These are phyloP conservation scores for Pristis pectinata DNA, from an alignment of 2,797 vertebrate genomes.

Conservation along the genomic window DNA sequence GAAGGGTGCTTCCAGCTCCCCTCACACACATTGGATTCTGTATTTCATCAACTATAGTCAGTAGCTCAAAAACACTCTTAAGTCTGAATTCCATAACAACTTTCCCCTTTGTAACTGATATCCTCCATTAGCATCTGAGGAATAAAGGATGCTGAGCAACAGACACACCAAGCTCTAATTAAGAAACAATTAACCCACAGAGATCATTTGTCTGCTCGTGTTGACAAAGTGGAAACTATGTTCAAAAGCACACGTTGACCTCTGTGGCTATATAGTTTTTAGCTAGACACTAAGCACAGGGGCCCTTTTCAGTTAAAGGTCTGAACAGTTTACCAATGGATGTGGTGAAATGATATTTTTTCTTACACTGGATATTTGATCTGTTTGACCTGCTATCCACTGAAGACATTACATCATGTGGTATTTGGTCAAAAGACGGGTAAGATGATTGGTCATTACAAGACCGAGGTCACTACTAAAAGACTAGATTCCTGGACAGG, in stretches of 20 bases:
- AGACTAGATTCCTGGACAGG: too few species aligned
- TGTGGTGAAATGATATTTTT: not conserved
- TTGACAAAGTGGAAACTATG: slow-evolving; percentile 38
- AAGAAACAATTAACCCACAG: slow-evolving; percentile 42
- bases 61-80: slow-evolving; percentile 44
- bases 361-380: not conserved
- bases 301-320: not conserved
- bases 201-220: slow-evolving; percentile 35
- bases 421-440: not conserved
- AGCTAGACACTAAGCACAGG: not conserved
- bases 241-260: slow-evolving; percentile 35
- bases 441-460: not conserved
- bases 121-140: slow-evolving; percentile 45
- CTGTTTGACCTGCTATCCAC: not conserved
- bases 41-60: slow-evolving; percentile 46
- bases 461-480: not conserved
- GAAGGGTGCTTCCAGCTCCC: not conserved
- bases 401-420: not conserved
- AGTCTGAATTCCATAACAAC: slow-evolving; percentile 46
- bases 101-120: slow-evolving; percentile 49
- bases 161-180: slow-evolving; percentile 41
- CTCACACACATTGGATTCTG: slow-evolving; percentile 37
- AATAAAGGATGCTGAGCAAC: slow-evolving; percentile 44
- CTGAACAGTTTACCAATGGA: not conserved
- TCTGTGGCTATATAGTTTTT: slow-evolving; percentile 28